Conservation (phyloP, 2,113 vertebrate species). For the Aphelocoma coerulescens region DNA sequence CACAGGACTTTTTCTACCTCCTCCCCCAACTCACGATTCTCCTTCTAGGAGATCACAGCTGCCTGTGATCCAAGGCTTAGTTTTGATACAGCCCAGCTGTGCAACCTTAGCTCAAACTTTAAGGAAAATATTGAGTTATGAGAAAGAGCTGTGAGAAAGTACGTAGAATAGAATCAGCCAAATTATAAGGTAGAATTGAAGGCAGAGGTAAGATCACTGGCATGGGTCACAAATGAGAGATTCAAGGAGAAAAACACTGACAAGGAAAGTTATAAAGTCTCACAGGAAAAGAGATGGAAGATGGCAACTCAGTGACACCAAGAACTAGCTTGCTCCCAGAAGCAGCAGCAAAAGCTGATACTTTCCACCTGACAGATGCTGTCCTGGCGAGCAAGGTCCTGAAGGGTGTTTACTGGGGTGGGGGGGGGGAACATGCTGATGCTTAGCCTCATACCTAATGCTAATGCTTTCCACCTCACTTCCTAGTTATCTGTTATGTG, state of each 20-base stretch:
- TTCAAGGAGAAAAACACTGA: background rate
- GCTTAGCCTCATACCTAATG: background rate
- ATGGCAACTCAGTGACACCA: background rate
- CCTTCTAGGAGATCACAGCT: conserved; percentile 37
- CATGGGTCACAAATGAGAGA: background rate
- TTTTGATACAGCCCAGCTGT: conserved; percentile 52
- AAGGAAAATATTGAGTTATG: background rate
- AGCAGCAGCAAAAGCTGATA: background rate
- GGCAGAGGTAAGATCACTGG: background rate
- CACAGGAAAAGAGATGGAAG: background rate
- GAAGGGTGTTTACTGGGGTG: background rate
- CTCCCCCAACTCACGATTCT: background rate
- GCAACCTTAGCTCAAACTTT: background rate
- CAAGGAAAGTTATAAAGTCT: background rate
- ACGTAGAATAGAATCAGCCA: background rate
- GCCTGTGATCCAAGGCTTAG: conserved; percentile 20
- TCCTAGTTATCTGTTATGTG: background rate
- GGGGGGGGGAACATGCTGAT: background rate
- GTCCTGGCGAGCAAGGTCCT: background rate
- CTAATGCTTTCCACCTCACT: background rate
- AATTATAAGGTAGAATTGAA: background rate
- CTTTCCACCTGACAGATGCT: background rate
- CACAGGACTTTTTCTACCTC: background rate
- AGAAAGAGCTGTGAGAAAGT: background rate
- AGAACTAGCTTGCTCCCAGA: background rate